These are phyloP conservation scores for Sinodicranocentrus sp. DNA, from an alignment of 2,888 invertebrate species.

Conservation along the genomic window DNA sequence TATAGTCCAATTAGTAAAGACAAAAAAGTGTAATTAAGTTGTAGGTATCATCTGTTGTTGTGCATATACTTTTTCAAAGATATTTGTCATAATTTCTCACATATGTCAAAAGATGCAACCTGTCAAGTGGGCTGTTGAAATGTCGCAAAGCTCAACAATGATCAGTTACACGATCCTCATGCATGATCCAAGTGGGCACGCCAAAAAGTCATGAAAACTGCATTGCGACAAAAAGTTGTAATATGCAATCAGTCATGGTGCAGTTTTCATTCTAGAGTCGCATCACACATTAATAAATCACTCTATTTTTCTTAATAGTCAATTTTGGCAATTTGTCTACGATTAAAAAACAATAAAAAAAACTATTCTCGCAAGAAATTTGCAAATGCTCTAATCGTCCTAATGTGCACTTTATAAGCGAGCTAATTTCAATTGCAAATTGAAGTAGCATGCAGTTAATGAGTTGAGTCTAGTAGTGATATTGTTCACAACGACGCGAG, in stretches of 20 bases:
- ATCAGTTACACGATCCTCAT: too few relatives aligned
- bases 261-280: too few relatives aligned
- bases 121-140: not conserved
- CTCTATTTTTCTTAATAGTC: slow-evolving; percentile 21
- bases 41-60: too few relatives aligned
- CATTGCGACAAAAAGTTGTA: too few relatives aligned
- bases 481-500: not conserved
- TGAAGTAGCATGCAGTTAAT: not conserved
- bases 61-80: too few relatives aligned
- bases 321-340: slow-evolving; percentile 47
- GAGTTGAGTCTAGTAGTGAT: slow-evolving; percentile 2
- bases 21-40: not conserved
- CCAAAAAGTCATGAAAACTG: too few relatives aligned
- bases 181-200: too few relatives aligned
- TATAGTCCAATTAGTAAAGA: slow-evolving; percentile 3
- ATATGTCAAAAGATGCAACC: not conserved
- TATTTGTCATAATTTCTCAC: too few relatives aligned
- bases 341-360: slow-evolving; percentile 37
- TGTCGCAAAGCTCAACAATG: not conserved
- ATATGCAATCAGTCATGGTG: too few relatives aligned
- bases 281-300: too few relatives aligned
- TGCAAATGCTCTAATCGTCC: not conserved
- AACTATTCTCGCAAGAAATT: slow-evolving; percentile 5
- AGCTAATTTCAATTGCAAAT: slow-evolving; percentile 17
- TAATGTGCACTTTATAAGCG: not conserved